phyloP scores from a whole-genome alignment of 1,140 invertebrate genomes.

The Listronotus oregonensis region DNA sequence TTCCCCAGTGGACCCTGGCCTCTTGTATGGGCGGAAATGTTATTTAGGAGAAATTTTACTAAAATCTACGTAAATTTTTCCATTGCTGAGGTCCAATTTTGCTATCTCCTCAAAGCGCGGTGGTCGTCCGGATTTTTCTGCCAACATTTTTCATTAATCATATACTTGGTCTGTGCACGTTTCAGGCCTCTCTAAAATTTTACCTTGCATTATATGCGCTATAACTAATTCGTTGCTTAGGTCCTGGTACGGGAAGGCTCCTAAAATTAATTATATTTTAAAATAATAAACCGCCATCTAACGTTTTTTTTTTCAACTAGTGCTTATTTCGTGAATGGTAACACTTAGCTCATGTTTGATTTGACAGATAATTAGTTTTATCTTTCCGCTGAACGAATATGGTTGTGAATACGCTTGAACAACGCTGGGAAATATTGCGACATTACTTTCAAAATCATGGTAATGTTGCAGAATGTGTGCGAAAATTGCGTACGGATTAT shows the following conservation, averaged over 20 bases:
- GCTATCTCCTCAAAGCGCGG: constrained; percentile 67
- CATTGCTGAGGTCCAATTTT: constrained; percentile 58
- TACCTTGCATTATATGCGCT: constrained; percentile 56
- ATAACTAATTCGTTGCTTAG: constrained; percentile 67
- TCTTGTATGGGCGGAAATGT: constrained; percentile 63
- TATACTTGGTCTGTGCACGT: constrained; percentile 71
- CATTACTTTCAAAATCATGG: too few species aligned
- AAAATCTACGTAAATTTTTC: constrained; percentile 65
- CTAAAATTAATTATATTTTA: constrained; percentile 47
- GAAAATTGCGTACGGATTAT: too few species aligned
- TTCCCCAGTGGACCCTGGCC: not conserved
- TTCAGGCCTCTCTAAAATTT: constrained; percentile 69
- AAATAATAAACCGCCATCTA: too few species aligned
- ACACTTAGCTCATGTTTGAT: too few species aligned
- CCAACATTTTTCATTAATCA: constrained; percentile 74
- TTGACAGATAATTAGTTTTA: too few species aligned
- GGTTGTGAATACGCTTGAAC: too few species aligned
- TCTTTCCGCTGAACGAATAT: too few species aligned
- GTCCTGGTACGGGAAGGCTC: constrained; percentile 73
- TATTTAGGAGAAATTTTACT: constrained; percentile 61
- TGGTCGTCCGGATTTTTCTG: constrained; percentile 59
- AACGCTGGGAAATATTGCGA: too few species aligned
- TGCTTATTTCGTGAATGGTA: too few species aligned
- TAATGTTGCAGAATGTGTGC: too few species aligned
- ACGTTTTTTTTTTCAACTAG: too few species aligned